phyloP scores from a whole-genome alignment of 2,797 vertebrate species.

The Heliangelus exortis region DNA sequence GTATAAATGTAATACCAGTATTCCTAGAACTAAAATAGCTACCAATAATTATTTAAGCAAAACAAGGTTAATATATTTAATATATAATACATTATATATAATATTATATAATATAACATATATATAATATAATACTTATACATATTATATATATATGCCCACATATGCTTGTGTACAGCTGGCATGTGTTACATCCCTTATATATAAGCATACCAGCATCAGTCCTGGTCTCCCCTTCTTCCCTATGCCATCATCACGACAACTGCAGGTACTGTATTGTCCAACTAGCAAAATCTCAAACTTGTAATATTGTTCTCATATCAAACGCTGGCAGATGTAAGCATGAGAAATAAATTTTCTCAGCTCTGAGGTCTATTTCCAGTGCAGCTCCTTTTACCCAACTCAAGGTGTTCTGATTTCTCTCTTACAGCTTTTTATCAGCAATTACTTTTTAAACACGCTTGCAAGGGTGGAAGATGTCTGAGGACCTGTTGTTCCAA shows the following conservation, averaged over 20 bases:
- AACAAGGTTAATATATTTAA: too few species aligned
- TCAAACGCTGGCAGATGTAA: not conserved
- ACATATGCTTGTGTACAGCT: too few species aligned
- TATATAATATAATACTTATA: too few species aligned
- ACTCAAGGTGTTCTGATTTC: fast-evolving
- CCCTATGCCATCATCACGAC: not conserved
- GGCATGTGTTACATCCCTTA: too few species aligned
- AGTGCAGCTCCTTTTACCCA: not conserved
- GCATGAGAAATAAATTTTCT: not conserved
- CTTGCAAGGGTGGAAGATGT: not conserved
- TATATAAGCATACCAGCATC: not conserved
- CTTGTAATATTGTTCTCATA: fast-evolving
- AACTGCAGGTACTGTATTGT: not conserved
- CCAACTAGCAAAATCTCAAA: not conserved
- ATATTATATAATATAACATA: too few species aligned
- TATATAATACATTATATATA: too few species aligned
- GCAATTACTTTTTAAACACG: not conserved
- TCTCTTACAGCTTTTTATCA: not conserved
- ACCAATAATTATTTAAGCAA: too few species aligned
- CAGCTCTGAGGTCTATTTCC: too few species aligned
- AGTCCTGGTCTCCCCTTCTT: not conserved
- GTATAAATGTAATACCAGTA: too few species aligned
- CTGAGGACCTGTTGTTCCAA: not conserved
- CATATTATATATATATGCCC: too few species aligned
- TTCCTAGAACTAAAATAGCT: too few species aligned